A percentile compares a stretch with the other conserved stretches of the same genome.
Evolutionary conservation across 2,113 vertebrate species (phyloP).

Genomic region (Ctenomys sociabilis): DNA sequence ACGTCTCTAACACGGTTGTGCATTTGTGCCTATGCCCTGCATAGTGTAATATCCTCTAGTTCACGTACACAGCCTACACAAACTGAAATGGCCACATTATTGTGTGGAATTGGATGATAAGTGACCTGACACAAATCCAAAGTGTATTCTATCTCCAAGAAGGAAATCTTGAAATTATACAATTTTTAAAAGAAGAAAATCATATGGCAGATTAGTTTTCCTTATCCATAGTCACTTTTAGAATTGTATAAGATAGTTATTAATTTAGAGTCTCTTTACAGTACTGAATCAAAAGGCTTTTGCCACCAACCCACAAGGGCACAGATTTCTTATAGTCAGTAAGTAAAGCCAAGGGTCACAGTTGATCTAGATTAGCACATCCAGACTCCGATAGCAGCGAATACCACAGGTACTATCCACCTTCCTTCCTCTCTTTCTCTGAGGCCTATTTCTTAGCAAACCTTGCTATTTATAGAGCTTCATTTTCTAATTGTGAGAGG

Average conservation of each 20-base stretch:
- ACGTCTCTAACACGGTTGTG: slow-evolving; percentile 55
- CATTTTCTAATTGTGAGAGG: not conserved
- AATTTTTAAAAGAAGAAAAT: slow-evolving; percentile 53
- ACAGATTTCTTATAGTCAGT: not conserved
- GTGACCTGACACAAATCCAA: slow-evolving; percentile 65
- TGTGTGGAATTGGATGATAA: slow-evolving; percentile 62
- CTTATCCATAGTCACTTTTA: slow-evolving; percentile 18
- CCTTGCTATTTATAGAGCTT: not conserved
- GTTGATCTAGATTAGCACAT: not conserved
- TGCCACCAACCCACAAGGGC: not conserved
- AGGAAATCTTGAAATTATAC: slow-evolving; percentile 60
- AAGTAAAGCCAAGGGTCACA: not conserved
- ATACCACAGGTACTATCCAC: not conserved
- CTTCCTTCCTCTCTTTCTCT: not conserved
- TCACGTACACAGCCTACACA: slow-evolving; percentile 59
- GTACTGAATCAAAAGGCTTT: not conserved
- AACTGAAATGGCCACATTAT: slow-evolving; percentile 74
- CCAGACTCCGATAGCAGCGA: not conserved
- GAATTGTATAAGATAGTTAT: not conserved
- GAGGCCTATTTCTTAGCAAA: not conserved
- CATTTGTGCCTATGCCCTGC: slow-evolving; percentile 54
- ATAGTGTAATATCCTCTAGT: slow-evolving; percentile 63
- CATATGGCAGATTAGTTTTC: slow-evolving; percentile 52
- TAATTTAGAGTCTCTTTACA: not conserved
- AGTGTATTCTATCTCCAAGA: slow-evolving; percentile 44